A percentile compares a stretch with the other conserved stretches of the same genome.
Evolutionary conservation across 2,797 vertebrate genomes (phyloP).

Genomic region (Spinus pinus): DNA sequence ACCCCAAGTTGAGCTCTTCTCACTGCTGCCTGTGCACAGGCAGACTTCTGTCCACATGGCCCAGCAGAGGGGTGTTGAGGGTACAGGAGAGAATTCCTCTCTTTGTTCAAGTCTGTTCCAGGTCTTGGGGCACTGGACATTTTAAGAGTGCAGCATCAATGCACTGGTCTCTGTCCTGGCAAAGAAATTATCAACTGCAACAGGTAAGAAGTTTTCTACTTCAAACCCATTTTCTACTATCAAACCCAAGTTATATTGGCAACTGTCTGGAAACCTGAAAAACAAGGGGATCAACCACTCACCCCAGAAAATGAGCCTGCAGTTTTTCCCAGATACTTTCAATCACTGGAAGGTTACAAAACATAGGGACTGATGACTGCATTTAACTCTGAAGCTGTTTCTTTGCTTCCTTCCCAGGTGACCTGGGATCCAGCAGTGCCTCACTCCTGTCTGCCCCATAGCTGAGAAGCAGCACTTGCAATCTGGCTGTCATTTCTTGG

Average conservation of each 20-base stretch:
- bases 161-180: background rate
- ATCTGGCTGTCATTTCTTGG: background rate
- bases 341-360: background rate
- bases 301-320: background rate
- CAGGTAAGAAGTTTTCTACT: background rate
- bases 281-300: background rate
- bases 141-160: background rate
- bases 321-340: background rate
- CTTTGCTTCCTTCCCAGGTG: background rate
- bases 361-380: background rate
- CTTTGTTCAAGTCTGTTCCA: background rate
- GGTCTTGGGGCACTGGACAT: background rate
- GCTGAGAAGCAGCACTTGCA: background rate
- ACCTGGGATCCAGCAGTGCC: background rate
- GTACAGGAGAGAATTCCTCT: background rate
- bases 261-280: background rate
- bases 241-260: background rate
- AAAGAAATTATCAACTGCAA: background rate
- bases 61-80: background rate
- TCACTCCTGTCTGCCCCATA: background rate
- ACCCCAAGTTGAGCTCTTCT: background rate
- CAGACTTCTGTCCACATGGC: background rate
- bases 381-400: background rate
- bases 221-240: too few relatives aligned
- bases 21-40: background rate